Evolutionary conservation across 2,888 invertebrate species (phyloP).

Genomic region (Campaea margaritaria): DNA sequence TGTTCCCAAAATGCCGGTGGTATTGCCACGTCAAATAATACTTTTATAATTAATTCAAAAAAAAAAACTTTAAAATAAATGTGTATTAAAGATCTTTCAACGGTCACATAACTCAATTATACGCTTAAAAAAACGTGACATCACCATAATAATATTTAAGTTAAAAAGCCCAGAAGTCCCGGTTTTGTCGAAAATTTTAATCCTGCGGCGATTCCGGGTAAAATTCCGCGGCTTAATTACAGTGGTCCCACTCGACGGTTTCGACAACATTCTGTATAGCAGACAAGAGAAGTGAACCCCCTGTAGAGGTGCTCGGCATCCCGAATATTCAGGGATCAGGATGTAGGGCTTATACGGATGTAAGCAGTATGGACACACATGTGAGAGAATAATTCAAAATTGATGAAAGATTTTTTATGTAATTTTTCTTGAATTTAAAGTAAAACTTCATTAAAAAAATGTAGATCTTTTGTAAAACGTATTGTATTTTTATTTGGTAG

Average conservation of each 20-base stretch:
- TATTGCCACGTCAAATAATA: too few species aligned
- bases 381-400: neutral
- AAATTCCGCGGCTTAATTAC: constrained; percentile 42
- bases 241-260: constrained; percentile 26
- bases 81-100: neutral
- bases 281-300: constrained; percentile 35
- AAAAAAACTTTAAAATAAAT: too few species aligned
- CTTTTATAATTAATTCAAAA: too few species aligned
- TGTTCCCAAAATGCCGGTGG: too few species aligned
- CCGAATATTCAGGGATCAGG: constrained; percentile 41
- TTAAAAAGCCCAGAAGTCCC: constrained; percentile 7
- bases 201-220: constrained; percentile 28
- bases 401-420: too few species aligned
- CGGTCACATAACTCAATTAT: constrained; percentile 2
- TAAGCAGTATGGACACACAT: constrained; percentile 13
- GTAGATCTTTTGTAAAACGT: too few species aligned
- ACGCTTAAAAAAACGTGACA: neutral
- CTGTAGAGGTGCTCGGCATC: constrained; percentile 41
- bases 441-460: too few species aligned
- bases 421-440: too few species aligned
- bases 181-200: constrained; percentile 26
- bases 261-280: constrained; percentile 33
- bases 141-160: neutral
- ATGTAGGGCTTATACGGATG: constrained; percentile 3
- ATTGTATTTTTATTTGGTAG: too few species aligned